Evolutionary conservation across 2,888 invertebrate genomes (phyloP).

Genomic region (Tetropium fuscum): DNA sequence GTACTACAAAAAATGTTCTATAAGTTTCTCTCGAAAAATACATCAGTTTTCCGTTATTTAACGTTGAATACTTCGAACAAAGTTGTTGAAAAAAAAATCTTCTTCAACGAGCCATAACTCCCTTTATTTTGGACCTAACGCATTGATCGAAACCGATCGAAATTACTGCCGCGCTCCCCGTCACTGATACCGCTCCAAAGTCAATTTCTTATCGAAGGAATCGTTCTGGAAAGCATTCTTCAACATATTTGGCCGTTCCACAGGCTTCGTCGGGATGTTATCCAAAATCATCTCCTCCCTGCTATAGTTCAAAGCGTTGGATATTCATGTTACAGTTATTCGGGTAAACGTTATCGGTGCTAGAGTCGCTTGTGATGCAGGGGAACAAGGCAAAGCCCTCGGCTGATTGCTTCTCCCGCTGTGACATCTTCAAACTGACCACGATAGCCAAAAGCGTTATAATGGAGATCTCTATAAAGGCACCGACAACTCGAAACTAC

Average conservation of each 20-base stretch:
- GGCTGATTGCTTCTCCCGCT: slow-evolving; percentile 79
- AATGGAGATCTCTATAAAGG: slow-evolving; percentile 87
- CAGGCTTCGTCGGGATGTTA: slow-evolving; percentile 66
- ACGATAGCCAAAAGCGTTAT: slow-evolving; percentile 89
- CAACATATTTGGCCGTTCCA: slow-evolving; percentile 69
- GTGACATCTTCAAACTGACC: slow-evolving; percentile 75
- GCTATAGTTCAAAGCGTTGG: slow-evolving; percentile 87
- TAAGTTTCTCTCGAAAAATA: too few species aligned
- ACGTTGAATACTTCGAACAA: too few species aligned
- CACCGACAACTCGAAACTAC: slow-evolving; percentile 90
- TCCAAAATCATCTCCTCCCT: slow-evolving; percentile 65
- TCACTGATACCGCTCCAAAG: slow-evolving; percentile 73
- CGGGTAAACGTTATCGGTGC: slow-evolving; percentile 87
- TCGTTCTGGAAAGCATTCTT: slow-evolving; percentile 72
- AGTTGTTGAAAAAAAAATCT: too few species aligned
- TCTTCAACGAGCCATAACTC: too few species aligned
- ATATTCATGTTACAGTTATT: slow-evolving; percentile 88
- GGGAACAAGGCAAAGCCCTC: slow-evolving; percentile 85
- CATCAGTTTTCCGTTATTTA: too few species aligned
- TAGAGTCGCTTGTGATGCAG: slow-evolving; percentile 86
- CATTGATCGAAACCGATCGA: slow-evolving; percentile 68
- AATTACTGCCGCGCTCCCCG: slow-evolving; percentile 67
- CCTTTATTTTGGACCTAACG: too few species aligned
- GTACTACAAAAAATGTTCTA: too few species aligned
- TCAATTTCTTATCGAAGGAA: slow-evolving; percentile 74